Conservation (phyloP, 2,113 vertebrate species). For the Strix aluco region DNA sequence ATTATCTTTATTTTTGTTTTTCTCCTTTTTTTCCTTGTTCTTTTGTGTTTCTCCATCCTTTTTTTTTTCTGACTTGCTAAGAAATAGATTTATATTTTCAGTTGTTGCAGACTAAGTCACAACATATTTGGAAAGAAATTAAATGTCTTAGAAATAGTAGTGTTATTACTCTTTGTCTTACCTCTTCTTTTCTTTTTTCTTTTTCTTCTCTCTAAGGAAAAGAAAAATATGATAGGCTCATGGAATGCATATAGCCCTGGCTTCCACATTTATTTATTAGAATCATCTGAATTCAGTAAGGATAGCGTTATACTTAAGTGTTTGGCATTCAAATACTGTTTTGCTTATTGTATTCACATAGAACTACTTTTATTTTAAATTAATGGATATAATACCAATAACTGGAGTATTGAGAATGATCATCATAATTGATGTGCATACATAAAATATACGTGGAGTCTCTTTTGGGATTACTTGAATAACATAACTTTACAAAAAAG, state of each 20-base stretch:
- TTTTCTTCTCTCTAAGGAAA: conserved; percentile 76
- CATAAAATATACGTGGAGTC: not conserved
- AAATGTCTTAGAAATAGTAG: not conserved
- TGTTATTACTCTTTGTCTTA: conserved; percentile 27
- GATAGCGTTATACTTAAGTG: not conserved
- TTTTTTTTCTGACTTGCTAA: conserved; percentile 73
- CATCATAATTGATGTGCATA: not conserved
- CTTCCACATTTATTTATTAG: not conserved
- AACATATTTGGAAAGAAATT: not conserved
- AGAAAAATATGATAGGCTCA: not conserved
- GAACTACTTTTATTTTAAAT: not conserved
- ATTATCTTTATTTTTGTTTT: conserved; percentile 59
- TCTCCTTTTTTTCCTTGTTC: conserved; percentile 71
- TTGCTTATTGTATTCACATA: not conserved
- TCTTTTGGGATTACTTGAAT: not conserved
- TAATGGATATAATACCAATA: not conserved
- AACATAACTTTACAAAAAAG: not conserved
- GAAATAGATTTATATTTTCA: conserved; percentile 28
- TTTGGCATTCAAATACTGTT: not conserved
- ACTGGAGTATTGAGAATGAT: not conserved
- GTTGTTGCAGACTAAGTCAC: not conserved
- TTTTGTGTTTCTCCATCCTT: conserved; percentile 76
- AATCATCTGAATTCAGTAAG: not conserved
- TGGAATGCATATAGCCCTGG: not conserved
- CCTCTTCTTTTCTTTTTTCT: conserved; percentile 78